phyloP scores from a whole-genome alignment of 2,113 vertebrate species.

The Echinops telfairi region DNA sequence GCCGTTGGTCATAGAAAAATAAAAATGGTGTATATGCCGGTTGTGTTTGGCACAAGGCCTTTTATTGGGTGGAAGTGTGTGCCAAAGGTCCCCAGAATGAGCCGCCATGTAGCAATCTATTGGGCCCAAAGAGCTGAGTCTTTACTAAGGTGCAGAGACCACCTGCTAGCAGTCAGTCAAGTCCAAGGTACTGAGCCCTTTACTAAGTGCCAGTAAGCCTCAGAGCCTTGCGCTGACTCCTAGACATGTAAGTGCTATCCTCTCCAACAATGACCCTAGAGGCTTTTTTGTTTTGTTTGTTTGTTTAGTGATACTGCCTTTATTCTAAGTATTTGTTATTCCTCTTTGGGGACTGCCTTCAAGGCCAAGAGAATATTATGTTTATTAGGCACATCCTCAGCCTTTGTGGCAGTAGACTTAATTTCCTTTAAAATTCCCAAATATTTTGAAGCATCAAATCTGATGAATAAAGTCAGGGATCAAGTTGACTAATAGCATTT shows the following conservation, averaged over 20 bases:
- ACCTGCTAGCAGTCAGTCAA: neutral
- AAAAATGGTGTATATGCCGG: neutral
- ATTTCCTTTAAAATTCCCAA: constrained; percentile 49
- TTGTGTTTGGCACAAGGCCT: constrained; percentile 39
- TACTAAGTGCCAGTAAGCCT: neutral
- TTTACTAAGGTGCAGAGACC: neutral
- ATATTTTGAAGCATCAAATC: constrained; percentile 39
- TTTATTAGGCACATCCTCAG: constrained; percentile 48
- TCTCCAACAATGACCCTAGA: neutral
- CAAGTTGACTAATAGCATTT: constrained; percentile 3
- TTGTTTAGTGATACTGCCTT: neutral
- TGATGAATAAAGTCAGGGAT: constrained; percentile 32
- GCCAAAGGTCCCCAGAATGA: constrained; percentile 35
- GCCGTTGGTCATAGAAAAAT: constrained; percentile 48
- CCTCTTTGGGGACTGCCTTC: constrained; percentile 15
- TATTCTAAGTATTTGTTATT: constrained; percentile 28
- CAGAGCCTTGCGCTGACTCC: neutral
- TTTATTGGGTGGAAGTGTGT: constrained; percentile 18
- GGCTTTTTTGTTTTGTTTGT: constrained; percentile 19
- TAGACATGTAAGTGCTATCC: neutral
- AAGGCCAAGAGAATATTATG: neutral
- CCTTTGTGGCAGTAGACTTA: constrained; percentile 33
- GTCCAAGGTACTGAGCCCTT: neutral
- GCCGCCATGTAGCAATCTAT: neutral
- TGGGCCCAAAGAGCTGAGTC: constrained; percentile 8